These are phyloP conservation scores for rabbit (Oryctolagus cuniculus) DNA, from an alignment of 2,113 vertebrate species.

Conservation along the genomic window mOryCun1.1 NC_091434.1:108243501-108244000, in stretches of 20 bases:
- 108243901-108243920: no score
- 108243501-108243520: not conserved
- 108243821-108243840: no score
- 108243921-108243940: no score
- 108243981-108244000: no score
- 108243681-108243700: constrained; percentile 12
- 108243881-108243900: no score
- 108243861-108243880: no score
- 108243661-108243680: not conserved
- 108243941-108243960: no score
- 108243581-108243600: not conserved
- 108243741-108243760: not conserved
- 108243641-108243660: not conserved
- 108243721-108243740: constrained; percentile 11
- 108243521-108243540: no score
- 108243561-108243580: not conserved
- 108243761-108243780: constrained; percentile 37
- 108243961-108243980: no score
- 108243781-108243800: not conserved
- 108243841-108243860: no score
- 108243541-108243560: no score
- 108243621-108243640: not conserved
- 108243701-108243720: constrained; percentile 17
- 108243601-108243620: not conserved
- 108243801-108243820: no score